A percentile compares a stretch with the other conserved stretches of the same genome.
These are phyloP conservation scores for Camptogramma bilineatum DNA, from an alignment of 2,888 invertebrate species.

Conservation along the genomic window DNA sequence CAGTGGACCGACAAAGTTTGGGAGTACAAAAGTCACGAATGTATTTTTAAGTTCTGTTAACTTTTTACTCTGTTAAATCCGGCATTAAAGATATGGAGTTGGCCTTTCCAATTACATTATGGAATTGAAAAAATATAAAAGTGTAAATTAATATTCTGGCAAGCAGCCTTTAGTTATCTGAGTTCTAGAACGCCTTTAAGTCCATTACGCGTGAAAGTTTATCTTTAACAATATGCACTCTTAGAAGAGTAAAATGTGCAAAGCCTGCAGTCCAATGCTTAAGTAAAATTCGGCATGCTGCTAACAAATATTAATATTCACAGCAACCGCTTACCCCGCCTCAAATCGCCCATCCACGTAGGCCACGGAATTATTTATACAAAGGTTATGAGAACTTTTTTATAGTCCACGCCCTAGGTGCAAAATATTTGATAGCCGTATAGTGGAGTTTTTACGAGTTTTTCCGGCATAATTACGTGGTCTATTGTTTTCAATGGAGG, in stretches of 20 bases:
- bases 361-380: conserved; percentile 42
- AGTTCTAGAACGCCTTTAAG: too few species aligned
- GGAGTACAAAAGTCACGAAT: too few species aligned
- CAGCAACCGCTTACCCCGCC: conserved; percentile 25
- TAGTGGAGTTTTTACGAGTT: conserved; percentile 65
- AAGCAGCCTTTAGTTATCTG: too few species aligned
- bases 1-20: neutral
- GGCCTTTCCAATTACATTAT: too few species aligned
- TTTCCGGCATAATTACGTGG: conserved; percentile 66
- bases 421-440: conserved; percentile 75
- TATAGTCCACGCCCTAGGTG: conserved; percentile 55
- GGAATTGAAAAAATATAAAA: too few species aligned
- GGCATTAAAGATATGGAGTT: too few species aligned
- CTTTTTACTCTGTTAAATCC: too few species aligned
- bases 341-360: conserved; percentile 33
- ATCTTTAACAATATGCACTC: too few species aligned
- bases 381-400: conserved; percentile 45
- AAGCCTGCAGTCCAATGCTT: neutral
- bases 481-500: conserved; percentile 65
- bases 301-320: conserved; percentile 27
- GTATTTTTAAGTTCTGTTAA: too few species aligned
- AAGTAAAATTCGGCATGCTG: neutral
- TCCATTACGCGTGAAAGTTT: too few species aligned
- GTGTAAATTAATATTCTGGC: too few species aligned
- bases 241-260: neutral